Base-by-base conservation (phyloP, 1,140 invertebrate species). In the Drusus annulatus region DNA sequence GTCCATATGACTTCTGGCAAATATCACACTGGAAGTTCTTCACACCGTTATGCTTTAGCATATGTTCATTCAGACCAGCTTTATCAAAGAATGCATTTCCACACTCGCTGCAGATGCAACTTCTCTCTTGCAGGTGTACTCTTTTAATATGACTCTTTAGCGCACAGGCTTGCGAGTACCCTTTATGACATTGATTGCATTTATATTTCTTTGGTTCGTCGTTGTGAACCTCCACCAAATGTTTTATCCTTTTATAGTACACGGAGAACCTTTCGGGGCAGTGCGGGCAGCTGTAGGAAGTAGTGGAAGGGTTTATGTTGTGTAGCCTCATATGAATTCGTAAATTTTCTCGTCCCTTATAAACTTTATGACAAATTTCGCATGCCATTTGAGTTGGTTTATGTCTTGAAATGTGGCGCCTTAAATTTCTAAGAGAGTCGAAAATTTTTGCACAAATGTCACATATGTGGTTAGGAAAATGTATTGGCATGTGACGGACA, bases 1-100 rank as follows among this genome's bases (percentile, higher is more conserved):
- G 82, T 10, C 84, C 86, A 31, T 85, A 91, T 0, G 85, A 84
- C 80, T 91, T 89, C 16, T 85, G 85, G 82, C 92, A 93, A 4
- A 88, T 84, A 5, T 87, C 86, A 85, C 92, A 92, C 75, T 86
- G 84, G 81, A 89, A 92, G 8, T 90, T 89, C 71, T 88, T 89
- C 2, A 89, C 84, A 2, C 89, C 89, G 1, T 89, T 90, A 78
- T 92, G 91, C 25, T 87, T 90, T 0, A 91, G 84, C 84, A 89
- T 89, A 76, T 92, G 91, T 28, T 87, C 85, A 10, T 87, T 86
- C 21, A 92, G 84, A 17, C 85, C 85, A 13, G 76, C 75, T 52
- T 84, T 86, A 3, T 83, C 82, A 71, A 86, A 87, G 76, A 89
- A 89, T 31, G 85, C 84, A 83, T 85, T 86, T 0, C 86, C 85